Evolutionary conservation across 2,113 vertebrate genomes (phyloP), one percentile per base, ranked within the genome.

Genomic region (Cinclus mexicanus): DNA sequence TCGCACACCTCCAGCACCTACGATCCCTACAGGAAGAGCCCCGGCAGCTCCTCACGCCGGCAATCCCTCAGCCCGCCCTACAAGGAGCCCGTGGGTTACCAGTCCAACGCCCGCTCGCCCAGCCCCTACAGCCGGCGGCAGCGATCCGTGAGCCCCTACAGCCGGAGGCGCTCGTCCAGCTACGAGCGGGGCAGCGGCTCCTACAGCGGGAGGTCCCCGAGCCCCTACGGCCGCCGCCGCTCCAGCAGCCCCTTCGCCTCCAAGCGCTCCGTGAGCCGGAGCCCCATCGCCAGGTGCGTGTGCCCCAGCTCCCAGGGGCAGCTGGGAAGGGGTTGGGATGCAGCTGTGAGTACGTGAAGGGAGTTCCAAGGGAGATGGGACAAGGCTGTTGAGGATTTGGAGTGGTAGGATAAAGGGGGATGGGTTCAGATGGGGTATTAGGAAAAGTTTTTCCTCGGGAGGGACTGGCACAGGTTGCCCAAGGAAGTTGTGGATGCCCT

Each of bases 211-310:
- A 94, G 98, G 25, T 98, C 98, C 0, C 99, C 99, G 2, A 99
- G 99, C 76, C 98, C 98, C 12, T 98, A 98, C 4, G 90, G 98
- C 76, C 98, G 99, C 64, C 97, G 99, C 57, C 98, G 98, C 15
- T 98, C 99, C 20, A 98, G 98, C 95, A 99, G 99, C 96, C 99
- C 99, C 15, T 99, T 99, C 42, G 93, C 97, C 9, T 97, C 97
- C 69, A 99, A 99, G 83, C 98, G 99, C 35, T 99, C 99, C 15
- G 98, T 99, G 96, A 99, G 99, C 96, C 98, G 98, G 33, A 99
- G 99, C 96, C 99, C 99, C 25, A 97, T 99, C 63, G 96, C 99
- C 95, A 98, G 99, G 99, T 99, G 97, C 93, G 98, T 98, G 15
- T 52, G 42, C 41, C 60, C 78, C 3, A 37, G 35, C 35, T 37